These are phyloP conservation scores for Cosmia trapezina DNA, from an alignment of 2,888 invertebrate species.

Conservation along the genomic window DNA sequence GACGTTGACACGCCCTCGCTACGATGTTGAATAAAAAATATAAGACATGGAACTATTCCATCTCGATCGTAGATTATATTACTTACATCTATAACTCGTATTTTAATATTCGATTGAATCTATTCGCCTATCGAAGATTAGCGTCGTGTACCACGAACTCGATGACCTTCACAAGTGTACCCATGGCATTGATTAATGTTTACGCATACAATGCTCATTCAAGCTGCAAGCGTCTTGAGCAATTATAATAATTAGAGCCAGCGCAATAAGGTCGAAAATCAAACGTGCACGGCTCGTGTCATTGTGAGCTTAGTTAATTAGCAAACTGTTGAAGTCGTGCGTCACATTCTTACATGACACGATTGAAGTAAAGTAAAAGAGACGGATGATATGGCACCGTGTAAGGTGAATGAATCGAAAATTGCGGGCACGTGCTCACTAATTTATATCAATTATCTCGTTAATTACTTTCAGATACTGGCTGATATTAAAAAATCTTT, in stretches of 20 bases:
- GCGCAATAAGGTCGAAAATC: constrained; percentile 76
- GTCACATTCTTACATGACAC: constrained; percentile 78
- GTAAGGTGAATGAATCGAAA: constrained; percentile 82
- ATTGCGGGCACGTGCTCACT: constrained; percentile 70
- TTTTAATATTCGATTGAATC: constrained; percentile 58
- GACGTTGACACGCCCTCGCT: constrained; percentile 71
- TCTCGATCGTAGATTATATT: constrained; percentile 54
- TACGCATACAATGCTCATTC: constrained; percentile 86
- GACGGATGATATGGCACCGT: constrained; percentile 68
- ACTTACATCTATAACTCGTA: constrained; percentile 48
- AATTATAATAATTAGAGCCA: constrained; percentile 71
- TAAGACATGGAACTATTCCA: constrained; percentile 53
- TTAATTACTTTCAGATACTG: constrained; percentile 20
- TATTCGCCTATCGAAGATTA: constrained; percentile 69
- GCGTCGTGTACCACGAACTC: constrained; percentile 74
- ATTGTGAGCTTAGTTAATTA: constrained; percentile 84
- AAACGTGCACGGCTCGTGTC: constrained; percentile 63
- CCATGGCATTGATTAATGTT: constrained; percentile 88
- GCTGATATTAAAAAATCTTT: constrained; percentile 1
- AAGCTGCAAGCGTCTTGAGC: constrained; percentile 66
- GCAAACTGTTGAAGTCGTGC: constrained; percentile 79
- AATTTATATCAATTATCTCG: constrained; percentile 48
- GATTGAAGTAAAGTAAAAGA: constrained; percentile 72
- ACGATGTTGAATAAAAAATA: constrained; percentile 63
- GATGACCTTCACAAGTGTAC: constrained; percentile 82